Percentiles rank a stretch among this genome's conserved stretches.
phyloP scores from a whole-genome alignment of 2,888 invertebrate species.

The Cerastis rubricosa region DNA sequence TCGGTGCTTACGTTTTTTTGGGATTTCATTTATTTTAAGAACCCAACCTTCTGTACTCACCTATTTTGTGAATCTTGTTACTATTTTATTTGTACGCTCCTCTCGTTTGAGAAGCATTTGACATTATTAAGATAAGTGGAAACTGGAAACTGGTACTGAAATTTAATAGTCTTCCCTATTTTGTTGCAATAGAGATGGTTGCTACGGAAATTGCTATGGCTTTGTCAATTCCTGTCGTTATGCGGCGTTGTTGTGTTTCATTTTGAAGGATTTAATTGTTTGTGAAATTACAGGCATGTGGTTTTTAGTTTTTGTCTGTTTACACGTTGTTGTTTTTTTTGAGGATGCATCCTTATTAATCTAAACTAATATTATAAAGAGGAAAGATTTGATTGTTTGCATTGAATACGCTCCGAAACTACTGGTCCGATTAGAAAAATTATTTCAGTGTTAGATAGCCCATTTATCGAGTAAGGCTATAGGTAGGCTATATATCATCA shows the following conservation, averaged over 20 bases:
- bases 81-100: slow-evolving; percentile 44
- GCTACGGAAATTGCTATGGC: slow-evolving; percentile 34
- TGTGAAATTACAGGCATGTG: not conserved
- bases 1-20: not conserved
- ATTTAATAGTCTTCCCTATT: slow-evolving; percentile 26
- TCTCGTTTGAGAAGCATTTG: slow-evolving; percentile 27
- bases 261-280: not conserved
- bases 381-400: too few relatives aligned
- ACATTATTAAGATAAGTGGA: slow-evolving; percentile 42
- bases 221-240: slow-evolving; percentile 30
- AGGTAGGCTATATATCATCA: too few relatives aligned
- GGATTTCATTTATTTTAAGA: not conserved
- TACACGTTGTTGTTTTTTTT: too few relatives aligned
- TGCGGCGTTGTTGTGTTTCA: slow-evolving; percentile 4
- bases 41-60: not conserved
- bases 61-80: not conserved
- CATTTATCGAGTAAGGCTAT: too few relatives aligned
- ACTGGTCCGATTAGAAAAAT: too few relatives aligned
- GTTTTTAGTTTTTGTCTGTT: not conserved
- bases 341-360: too few relatives aligned
- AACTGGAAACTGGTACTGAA: slow-evolving; percentile 34
- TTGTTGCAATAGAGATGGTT: not conserved
- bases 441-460: too few relatives aligned
- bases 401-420: too few relatives aligned
- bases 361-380: too few relatives aligned